These are phyloP conservation scores for Melieria crassipennis DNA, from an alignment of 2,888 invertebrate genomes.

Conservation along the genomic window DNA sequence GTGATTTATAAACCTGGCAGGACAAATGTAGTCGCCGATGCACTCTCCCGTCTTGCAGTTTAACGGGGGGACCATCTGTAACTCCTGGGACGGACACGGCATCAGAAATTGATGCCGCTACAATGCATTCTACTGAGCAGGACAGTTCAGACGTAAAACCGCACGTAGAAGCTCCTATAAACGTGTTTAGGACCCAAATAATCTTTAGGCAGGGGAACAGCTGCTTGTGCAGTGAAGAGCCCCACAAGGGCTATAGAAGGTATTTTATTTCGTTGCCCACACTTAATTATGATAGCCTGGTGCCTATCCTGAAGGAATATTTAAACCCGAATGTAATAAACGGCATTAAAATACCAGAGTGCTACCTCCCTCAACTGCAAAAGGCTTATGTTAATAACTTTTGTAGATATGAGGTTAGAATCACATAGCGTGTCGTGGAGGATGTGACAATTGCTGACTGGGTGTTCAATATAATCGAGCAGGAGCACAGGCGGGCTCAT, in stretches of 20 bases:
- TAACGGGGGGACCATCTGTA: too few relatives aligned
- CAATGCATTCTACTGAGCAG: constrained; percentile 34
- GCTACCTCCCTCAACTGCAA: neutral
- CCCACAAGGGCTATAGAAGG: neutral
- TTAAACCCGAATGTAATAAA: constrained; percentile 7
- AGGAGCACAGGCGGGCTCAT: constrained; percentile 23
- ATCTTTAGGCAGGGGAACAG: constrained; percentile 9
- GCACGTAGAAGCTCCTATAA: constrained; percentile 21
- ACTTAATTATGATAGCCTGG: neutral
- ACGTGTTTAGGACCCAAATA: constrained; percentile 27
- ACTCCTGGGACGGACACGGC: too few relatives aligned
- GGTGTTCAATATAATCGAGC: constrained; percentile 4
- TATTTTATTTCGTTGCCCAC: neutral
- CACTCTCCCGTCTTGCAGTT: constrained; percentile 19
- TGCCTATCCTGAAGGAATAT: neutral
- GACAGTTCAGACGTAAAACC: constrained; percentile 21
- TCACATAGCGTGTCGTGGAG: constrained; percentile 14
- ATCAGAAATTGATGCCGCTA: neutral
- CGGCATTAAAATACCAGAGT: constrained; percentile 1
- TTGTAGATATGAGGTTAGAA: neutral
- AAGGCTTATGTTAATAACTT: neutral
- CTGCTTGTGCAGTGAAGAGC: neutral
- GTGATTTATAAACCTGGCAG: constrained; percentile 37
- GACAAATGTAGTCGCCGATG: constrained; percentile 34
- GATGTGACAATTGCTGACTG: constrained; percentile 1